A percentile compares a stretch with the other conserved stretches of the same genome.
These are phyloP conservation scores for Lycorma delicatula DNA, from an alignment of 1,140 invertebrate genomes.

Conservation along the genomic window DNA sequence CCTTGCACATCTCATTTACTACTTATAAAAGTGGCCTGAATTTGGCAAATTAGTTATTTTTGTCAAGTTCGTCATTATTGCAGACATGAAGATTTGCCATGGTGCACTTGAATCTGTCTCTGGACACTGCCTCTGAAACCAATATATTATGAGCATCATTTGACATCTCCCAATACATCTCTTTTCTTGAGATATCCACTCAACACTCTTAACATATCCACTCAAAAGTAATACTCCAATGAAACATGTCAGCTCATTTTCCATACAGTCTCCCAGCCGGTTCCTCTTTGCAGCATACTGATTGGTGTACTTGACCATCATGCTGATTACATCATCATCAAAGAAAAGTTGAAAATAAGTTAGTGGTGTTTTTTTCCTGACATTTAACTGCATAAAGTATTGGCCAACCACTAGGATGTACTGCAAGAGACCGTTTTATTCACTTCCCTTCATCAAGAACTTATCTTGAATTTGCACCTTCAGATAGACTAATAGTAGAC, in stretches of 20 bases:
- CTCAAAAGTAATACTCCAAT: neutral
- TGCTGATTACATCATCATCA: neutral
- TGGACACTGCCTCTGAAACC: neutral
- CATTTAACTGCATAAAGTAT: too few species aligned
- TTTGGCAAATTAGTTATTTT: neutral
- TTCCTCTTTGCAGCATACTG: neutral
- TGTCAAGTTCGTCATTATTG: neutral
- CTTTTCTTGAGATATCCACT: neutral
- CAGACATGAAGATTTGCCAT: constrained; percentile 1
- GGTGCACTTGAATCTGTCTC: neutral
- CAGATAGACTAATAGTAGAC: too few species aligned
- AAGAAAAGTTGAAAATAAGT: neutral
- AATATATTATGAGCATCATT: neutral
- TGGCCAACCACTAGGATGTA: too few species aligned
- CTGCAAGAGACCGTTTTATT: too few species aligned
- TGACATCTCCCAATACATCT: neutral
- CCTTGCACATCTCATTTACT: too few species aligned
- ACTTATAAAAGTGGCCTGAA: too few species aligned
- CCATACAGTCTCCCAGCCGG: neutral
- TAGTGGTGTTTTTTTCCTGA: constrained; percentile 1
- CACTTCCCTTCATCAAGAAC: too few species aligned
- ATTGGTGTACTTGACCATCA: constrained; percentile 1
- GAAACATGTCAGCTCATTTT: neutral
- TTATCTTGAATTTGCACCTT: too few species aligned
- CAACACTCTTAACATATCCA: neutral